A percentile compares a stretch with the other conserved stretches of the same genome.
These are phyloP conservation scores for Platyscapa corneri DNA, from an alignment of 1,140 invertebrate genomes.

Conservation along the genomic window DNA sequence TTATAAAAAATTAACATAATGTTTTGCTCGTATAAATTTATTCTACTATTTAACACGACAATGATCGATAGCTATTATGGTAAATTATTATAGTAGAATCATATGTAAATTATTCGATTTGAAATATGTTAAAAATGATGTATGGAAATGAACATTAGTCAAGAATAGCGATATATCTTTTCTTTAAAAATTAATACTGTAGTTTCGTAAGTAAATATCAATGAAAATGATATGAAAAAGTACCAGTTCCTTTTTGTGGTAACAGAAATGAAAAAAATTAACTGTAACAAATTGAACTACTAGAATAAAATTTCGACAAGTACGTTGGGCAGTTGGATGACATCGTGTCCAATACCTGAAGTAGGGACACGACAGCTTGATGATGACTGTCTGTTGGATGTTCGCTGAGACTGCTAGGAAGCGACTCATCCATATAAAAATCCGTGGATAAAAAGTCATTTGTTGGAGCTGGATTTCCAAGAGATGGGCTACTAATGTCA, in stretches of 20 bases:
- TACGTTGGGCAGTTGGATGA: slow-evolving; percentile 23
- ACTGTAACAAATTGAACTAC: neutral
- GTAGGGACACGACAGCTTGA: slow-evolving; percentile 80
- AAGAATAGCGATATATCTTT: too few species aligned
- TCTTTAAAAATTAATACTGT: neutral
- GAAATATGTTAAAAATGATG: too few species aligned
- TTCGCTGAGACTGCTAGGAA: slow-evolving; percentile 81
- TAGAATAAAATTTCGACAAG: neutral
- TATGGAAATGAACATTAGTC: too few species aligned
- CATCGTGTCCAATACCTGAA: slow-evolving; percentile 76
- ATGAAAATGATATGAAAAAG: neutral
- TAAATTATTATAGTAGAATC: too few species aligned
- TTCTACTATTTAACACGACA: too few species aligned
- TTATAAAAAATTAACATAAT: too few species aligned
- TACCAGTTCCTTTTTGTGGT: neutral
- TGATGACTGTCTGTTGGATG: slow-evolving; percentile 77
- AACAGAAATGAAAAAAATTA: neutral
- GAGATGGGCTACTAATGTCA: slow-evolving; percentile 66
- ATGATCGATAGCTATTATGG: too few species aligned
- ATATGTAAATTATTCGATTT: too few species aligned
- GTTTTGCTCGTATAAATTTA: too few species aligned
- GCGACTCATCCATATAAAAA: slow-evolving; percentile 90
- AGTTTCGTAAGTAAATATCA: neutral
- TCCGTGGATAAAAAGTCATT: slow-evolving; percentile 85
- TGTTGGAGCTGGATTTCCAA: slow-evolving; percentile 61